Conservation (phyloP, 2,888 invertebrate species). For the Pollenia griseotomentosa region DNA sequence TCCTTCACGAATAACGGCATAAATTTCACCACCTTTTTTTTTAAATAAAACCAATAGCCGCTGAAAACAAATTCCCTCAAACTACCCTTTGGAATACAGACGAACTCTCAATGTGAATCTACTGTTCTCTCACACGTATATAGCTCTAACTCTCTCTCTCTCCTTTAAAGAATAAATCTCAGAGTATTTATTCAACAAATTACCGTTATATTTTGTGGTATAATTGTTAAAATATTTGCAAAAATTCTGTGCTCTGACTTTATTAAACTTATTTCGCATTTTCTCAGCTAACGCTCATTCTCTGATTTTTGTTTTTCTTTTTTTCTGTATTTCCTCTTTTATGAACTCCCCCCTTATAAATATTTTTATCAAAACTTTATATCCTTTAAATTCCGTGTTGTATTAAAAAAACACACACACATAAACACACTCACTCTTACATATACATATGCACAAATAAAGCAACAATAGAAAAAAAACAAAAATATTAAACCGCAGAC, state of each 20-base stretch:
- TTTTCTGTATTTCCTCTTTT: neutral
- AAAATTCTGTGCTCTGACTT: constrained; percentile 9
- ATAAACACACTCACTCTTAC: neutral
- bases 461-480: neutral
- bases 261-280: constrained; percentile 19
- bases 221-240: neutral
- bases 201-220: constrained; percentile 48
- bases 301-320: neutral
- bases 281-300: constrained; percentile 6
- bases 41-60: neutral
- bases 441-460: neutral
- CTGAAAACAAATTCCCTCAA: constrained; percentile 44
- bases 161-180: neutral
- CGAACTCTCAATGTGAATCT: neutral
- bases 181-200: constrained; percentile 40
- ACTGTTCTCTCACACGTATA: neutral
- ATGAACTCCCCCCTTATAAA: neutral
- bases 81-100: constrained; percentile 32
- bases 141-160: neutral
- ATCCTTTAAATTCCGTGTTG: constrained; percentile 40
- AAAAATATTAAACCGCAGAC: constrained; percentile 68
- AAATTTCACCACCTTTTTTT: constrained; percentile 73
- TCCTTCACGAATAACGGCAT: constrained; percentile 76
- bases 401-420: neutral
- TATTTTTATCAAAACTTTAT: neutral